Percentiles rank a stretch among this genome's conserved stretches.
Evolutionary conservation across 2,797 vertebrate genomes (phyloP).

Genomic region (Brachyalestes nurse): DNA sequence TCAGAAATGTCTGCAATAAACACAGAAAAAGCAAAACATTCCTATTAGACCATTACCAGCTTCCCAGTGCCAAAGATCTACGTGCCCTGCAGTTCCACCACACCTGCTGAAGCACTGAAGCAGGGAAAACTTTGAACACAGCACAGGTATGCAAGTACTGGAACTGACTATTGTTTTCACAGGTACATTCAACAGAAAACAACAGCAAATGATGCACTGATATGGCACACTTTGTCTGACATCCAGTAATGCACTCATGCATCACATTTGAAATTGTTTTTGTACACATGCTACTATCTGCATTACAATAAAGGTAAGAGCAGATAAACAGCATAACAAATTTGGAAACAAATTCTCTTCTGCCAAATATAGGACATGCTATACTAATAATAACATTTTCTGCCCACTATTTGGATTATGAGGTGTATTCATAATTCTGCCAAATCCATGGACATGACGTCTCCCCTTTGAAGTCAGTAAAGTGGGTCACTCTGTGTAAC

Average conservation of each 20-base stretch:
- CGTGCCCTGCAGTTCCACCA: too few relatives aligned
- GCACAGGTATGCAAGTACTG: too few relatives aligned
- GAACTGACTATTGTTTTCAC: background rate
- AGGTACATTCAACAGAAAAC: background rate
- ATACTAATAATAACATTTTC: conserved; percentile 63
- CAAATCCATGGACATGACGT: conserved; percentile 36
- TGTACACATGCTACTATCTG: background rate
- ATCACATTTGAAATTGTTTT: background rate
- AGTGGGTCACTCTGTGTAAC: conserved; percentile 63
- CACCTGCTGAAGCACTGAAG: too few relatives aligned
- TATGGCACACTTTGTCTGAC: background rate
- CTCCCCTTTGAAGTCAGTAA: conserved; percentile 51
- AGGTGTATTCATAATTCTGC: conserved; percentile 70
- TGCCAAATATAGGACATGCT: background rate
- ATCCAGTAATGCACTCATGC: background rate
- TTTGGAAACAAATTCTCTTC: background rate
- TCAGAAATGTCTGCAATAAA: conserved; percentile 90
- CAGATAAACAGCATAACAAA: background rate
- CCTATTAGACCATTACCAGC: background rate
- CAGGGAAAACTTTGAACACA: too few relatives aligned
- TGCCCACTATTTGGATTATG: conserved; percentile 72
- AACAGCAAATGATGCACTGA: background rate
- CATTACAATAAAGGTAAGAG: background rate
- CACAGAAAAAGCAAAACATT: background rate
- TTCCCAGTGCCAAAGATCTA: background rate